A percentile compares a stretch with the other conserved stretches of the same genome.
Conservation (phyloP, 2,113 vertebrate genomes). For the Eidolon helvum region DNA sequence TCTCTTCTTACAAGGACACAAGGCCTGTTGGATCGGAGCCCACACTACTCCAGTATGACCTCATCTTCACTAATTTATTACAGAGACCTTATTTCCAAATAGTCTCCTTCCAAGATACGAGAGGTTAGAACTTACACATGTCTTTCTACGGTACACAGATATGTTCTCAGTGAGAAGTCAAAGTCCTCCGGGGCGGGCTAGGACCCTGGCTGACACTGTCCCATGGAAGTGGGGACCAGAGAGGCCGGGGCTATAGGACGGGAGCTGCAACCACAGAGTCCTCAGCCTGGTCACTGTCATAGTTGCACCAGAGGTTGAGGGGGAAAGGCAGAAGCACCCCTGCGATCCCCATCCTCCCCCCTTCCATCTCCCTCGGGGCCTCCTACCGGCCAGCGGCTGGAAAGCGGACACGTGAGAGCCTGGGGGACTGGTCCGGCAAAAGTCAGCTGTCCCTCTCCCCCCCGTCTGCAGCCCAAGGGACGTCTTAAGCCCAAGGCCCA, state of each 20-base stretch:
- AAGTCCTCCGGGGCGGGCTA: rapidly evolving
- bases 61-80: neutral
- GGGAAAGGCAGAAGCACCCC: neutral
- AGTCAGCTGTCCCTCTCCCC: neutral
- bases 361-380: neutral
- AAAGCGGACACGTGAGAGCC: neutral
- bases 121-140: neutral
- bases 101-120: neutral
- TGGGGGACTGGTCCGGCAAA: neutral
- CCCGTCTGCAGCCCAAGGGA: neutral
- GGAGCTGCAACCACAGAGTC: neutral
- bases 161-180: neutral
- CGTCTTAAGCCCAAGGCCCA: neutral
- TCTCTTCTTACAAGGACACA: neutral
- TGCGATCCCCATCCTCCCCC: neutral
- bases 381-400: neutral
- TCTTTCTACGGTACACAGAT: neutral
- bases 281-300: too few relatives aligned
- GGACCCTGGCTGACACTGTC: neutral
- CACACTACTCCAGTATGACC: neutral
- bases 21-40: neutral
- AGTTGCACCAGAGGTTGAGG: neutral
- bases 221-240: too few relatives aligned
- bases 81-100: too few relatives aligned
- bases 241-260: too few relatives aligned